Base-by-base conservation (phyloP, 2,797 vertebrate species). In the Odontamblyopus rebecca region DNA sequence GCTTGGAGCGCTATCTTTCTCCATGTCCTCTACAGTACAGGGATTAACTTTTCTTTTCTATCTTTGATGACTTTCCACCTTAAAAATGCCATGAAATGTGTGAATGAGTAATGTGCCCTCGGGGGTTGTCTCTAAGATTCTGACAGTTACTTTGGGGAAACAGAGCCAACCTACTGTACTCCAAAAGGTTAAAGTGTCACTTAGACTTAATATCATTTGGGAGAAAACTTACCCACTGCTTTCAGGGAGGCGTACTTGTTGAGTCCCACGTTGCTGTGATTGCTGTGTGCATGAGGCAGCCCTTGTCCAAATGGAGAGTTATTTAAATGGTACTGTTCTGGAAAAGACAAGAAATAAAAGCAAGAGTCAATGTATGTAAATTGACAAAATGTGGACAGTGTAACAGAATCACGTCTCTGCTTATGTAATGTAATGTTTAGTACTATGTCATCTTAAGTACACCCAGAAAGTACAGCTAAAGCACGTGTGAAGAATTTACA, bases 241-340 rank as follows among this genome's bases (percentile, higher is more conserved):
- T 95, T 96, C 19, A 96, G 93, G 5, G 96, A 94, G 73, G 94
- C 87, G 16, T 95, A 97, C 80, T 96, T 94, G 86, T 93, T 80
- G 53, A 95, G 94, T 67, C 93, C 91, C 0, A 92, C 88, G 1
- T 89, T 81, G 82, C n/a, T 93, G 93, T 85, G 91, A 83, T 95
- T 95, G 78, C 92, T 89, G 0, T 96, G 96, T 7, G 90, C 78
- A 29, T 94, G 93, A 6, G 95, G 83, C 19, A 94, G 87, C 4
- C 93, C 94, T n/a, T 91, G 88, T 75, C 88, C 77, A 4, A 89
- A 87, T 0, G 88, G 82, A 0, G 91, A 72, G 5, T 94, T 96
- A 88, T 95, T 97, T 85, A 96, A 89, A 53, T 95, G 96, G 56
- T 95, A 94, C 74, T 96, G 96, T 78, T 97, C 97, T 98, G 87